Conservation (phyloP, 2,888 invertebrate genomes). For the Ganaspis brasiliensis region DNA sequence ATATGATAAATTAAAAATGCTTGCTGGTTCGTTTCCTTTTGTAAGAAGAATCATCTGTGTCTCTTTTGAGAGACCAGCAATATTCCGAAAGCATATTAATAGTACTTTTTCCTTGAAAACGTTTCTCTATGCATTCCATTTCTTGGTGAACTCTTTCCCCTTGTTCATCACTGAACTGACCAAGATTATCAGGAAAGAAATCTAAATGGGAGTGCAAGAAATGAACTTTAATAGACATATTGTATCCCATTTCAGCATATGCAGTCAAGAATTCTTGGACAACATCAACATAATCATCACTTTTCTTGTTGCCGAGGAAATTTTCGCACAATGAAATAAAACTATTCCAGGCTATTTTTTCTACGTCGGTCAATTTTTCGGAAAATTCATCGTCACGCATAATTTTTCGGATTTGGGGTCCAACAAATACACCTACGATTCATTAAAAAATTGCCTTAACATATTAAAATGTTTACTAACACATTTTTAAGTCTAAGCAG, state of each 20-base stretch:
- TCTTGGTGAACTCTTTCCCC: neutral
- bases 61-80: too few species aligned
- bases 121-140: too few species aligned
- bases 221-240: slow-evolving; percentile 21
- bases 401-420: slow-evolving; percentile 24
- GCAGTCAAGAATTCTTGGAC: slow-evolving; percentile 10
- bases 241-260: slow-evolving; percentile 14
- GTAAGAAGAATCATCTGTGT: too few species aligned
- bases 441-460: neutral
- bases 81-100: too few species aligned
- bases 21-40: too few species aligned
- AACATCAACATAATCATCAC: neutral
- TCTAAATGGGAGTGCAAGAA: slow-evolving; percentile 37
- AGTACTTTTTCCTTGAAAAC: too few species aligned
- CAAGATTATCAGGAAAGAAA: neutral
- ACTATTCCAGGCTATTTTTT: slow-evolving; percentile 17
- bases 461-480: neutral
- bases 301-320: slow-evolving; percentile 2
- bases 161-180: slow-evolving; percentile 23
- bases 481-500: too few species aligned
- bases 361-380: neutral
- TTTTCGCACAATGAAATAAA: neutral
- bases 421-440: neutral
- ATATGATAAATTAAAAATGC: too few species aligned
- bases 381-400: slow-evolving; percentile 4